Base-by-base conservation (phyloP, 2,797 vertebrate species). In the Esox masquinongy region DNA sequence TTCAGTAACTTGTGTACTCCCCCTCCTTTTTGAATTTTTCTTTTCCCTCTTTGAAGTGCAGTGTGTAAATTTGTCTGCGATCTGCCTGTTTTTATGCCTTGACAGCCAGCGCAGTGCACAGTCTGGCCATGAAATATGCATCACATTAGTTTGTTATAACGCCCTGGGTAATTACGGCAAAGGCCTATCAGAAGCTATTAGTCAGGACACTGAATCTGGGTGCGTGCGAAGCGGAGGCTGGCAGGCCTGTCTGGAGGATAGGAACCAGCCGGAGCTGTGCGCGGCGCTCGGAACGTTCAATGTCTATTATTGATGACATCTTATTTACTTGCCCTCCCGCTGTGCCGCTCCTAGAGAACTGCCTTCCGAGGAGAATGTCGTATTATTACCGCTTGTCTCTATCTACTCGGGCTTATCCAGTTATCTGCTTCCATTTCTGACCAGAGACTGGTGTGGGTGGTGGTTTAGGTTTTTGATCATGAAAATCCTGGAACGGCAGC, bases 251-350 rank as follows among this genome's bases (percentile, higher is more conserved):
- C 92, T 93, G 90, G 91, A 92, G 92, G 92, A 94, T 91, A 91
- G 89, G 87, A 93, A 91, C 92, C 91, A 92, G 91, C 86, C 81
- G 69, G 85, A 67, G 85, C 84, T 86, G 43, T 74, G 75, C 5
- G 39, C n/a, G 26, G 31, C 86, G 89, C 89, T 91, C 88, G 81
- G 91, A 93, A 94, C 90, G 88, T 92, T 92, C 88, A 88, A 91
- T 92, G 90, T 93, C 92, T 93, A 92, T 93, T 93, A 94, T 93
- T 93, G 93, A 93, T 94, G 93, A 93, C 91, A 92, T 91, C 91
- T 93, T 93, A 93, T 94, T 94, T 93, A 92, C 91, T 92, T 89
- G 88, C 88, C 91, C 90, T 91, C 92, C 91, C 87, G 90, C 89
- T 84, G 91, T 90, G 91, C 89, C 88, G 87, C 89, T 93, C 90